Percentiles rank a stretch among this genome's conserved stretches.
Evolutionary conservation across 2,113 vertebrate species (phyloP).

Genomic region (Hassar affinis): DNA sequence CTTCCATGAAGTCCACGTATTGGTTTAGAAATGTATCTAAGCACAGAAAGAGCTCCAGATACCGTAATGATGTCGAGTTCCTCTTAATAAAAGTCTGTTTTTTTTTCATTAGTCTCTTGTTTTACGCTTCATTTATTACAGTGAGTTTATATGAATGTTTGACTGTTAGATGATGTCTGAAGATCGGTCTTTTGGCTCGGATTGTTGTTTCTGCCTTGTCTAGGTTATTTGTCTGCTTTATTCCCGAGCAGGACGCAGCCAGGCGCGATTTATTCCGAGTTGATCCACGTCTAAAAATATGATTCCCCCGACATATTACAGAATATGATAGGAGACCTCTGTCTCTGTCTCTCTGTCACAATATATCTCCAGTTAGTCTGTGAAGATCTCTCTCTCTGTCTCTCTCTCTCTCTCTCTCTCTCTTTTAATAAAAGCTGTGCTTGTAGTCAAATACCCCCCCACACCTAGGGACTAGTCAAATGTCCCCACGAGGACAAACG

Average conservation of each 20-base stretch:
- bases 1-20: neutral
- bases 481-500: no score
- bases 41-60: neutral
- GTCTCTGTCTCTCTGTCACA: constrained; percentile 50
- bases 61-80: neutral
- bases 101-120: neutral
- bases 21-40: neutral
- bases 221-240: neutral
- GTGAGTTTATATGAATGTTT: neutral
- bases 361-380: constrained; percentile 32
- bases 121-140: neutral
- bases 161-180: neutral
- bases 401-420: neutral
- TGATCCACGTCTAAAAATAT: constrained; percentile 42
- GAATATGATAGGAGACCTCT: constrained; percentile 45
- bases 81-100: neutral
- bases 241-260: constrained; percentile 6
- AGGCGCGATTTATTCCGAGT: constrained; percentile 1
- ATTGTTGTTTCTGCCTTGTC: neutral
- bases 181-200: neutral
- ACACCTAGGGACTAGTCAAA: no score
- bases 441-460: no score
- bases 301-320: constrained; percentile 37
- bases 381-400: neutral
- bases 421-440: no score